These are phyloP conservation scores for Acrocephalus scirpaceus DNA, from an alignment of 2,797 vertebrate genomes.

Conservation along the genomic window DNA sequence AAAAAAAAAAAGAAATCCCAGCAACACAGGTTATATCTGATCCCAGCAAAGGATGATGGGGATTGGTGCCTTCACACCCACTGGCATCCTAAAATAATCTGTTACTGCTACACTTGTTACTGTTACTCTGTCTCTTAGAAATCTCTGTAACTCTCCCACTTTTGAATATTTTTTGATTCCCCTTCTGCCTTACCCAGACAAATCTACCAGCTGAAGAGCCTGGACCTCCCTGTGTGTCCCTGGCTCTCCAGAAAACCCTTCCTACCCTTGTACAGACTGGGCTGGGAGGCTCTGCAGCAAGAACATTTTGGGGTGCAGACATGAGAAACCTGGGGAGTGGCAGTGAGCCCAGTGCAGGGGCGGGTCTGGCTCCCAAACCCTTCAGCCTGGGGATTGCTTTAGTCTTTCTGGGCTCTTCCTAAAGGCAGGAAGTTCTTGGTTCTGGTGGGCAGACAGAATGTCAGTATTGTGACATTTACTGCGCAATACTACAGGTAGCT, in stretches of 20 bases:
- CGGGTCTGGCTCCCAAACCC: background rate
- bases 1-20: background rate
- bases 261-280: background rate
- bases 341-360: background rate
- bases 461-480: background rate
- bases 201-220: background rate
- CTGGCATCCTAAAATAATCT: slow-evolving; percentile 34
- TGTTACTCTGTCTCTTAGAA: background rate
- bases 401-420: background rate
- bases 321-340: background rate
- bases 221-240: background rate
- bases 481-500: background rate
- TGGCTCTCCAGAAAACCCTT: background rate
- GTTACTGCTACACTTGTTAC: background rate
- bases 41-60: background rate
- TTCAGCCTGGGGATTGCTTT: background rate
- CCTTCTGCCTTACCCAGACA: background rate
- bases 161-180: background rate
- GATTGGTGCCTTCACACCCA: slow-evolving; percentile 23
- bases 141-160: background rate
- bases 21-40: slow-evolving; percentile 11
- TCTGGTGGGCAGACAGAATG: background rate
- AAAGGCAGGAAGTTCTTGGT: background rate
- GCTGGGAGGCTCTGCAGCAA: background rate
- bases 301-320: background rate